These are phyloP conservation scores for Myanophis thanlyinensis DNA, from an alignment of 2,113 vertebrate genomes.

Conservation along the genomic window DNA sequence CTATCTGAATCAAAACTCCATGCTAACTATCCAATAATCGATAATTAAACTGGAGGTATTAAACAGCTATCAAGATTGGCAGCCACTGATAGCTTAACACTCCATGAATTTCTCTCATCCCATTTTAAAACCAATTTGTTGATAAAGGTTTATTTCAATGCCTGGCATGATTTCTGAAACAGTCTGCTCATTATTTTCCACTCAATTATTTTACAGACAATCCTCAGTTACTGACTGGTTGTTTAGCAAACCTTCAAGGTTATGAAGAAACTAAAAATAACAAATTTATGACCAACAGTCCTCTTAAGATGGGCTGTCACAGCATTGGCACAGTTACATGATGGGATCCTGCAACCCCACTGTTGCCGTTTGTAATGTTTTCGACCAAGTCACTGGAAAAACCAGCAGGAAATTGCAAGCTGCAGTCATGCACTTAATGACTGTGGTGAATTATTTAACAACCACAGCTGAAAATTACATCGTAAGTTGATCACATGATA, in stretches of 20 bases:
- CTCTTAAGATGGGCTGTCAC: not conserved
- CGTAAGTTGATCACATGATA: not conserved
- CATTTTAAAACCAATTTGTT: not conserved
- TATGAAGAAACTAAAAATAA: not conserved
- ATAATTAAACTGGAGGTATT: not conserved
- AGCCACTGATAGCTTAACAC: not conserved
- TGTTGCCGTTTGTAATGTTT: not conserved
- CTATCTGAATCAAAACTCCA: not conserved
- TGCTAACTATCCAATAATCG: not conserved
- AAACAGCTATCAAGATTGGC: not conserved
- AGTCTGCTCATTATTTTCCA: not conserved
- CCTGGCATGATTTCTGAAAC: not conserved
- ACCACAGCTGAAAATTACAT: not conserved
- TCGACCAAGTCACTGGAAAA: not conserved
- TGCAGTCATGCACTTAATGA: not conserved
- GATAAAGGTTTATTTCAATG: not conserved
- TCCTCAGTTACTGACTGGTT: not conserved
- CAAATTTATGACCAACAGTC: not conserved
- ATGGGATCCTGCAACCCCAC: not conserved
- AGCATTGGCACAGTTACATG: not conserved
- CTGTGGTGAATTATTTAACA: not conserved
- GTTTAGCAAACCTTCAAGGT: not conserved
- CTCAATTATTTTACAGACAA: not conserved
- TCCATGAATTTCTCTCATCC: not conserved
- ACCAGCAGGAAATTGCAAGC: not conserved